These are phyloP conservation scores for Solea solea DNA, from an alignment of 2,113 vertebrate genomes.

Conservation along the genomic window DNA sequence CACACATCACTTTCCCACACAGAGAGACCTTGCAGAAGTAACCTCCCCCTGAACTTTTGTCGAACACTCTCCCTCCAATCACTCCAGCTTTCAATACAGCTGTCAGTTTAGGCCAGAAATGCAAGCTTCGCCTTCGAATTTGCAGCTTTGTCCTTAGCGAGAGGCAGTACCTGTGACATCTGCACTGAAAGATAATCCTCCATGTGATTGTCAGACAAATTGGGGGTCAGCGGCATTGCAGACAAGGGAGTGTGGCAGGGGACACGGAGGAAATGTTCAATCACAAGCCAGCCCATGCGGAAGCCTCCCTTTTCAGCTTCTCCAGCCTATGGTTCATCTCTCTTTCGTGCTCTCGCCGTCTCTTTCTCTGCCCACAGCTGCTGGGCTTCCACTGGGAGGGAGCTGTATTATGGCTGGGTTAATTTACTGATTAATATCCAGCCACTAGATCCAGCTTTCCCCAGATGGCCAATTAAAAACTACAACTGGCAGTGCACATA, in stretches of 20 bases:
- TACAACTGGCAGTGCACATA: conserved; percentile 96
- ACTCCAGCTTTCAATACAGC: conserved; percentile 68
- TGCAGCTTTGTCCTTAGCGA: conserved; percentile 70
- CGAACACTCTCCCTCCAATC: conserved; percentile 52
- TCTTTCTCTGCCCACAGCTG: conserved; percentile 85
- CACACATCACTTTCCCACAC: conserved; percentile 32
- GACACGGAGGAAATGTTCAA: conserved; percentile 87
- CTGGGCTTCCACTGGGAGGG: conserved; percentile 89
- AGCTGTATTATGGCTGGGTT: conserved; percentile 99
- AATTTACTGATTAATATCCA: conserved; percentile 99
- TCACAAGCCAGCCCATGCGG: conserved; percentile 68
- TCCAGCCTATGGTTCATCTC: conserved; percentile 80
- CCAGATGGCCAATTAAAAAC: conserved; percentile 99
- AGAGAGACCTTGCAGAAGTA: conserved; percentile 57
- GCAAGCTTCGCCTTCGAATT: conserved; percentile 62
- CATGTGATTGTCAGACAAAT: conserved; percentile 90
- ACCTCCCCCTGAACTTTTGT: conserved; percentile 69
- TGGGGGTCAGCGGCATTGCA: conserved; percentile 88
- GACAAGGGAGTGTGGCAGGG: conserved; percentile 81
- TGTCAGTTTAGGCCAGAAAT: conserved; percentile 78
- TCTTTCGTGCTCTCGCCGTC: conserved; percentile 55
- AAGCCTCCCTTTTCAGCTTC: conserved; percentile 82
- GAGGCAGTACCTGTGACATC: conserved; percentile 87
- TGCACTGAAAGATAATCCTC: conserved; percentile 88
- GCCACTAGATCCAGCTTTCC: conserved; percentile 99